phyloP scores from a whole-genome alignment of 2,797 vertebrate species.

The Kryptolebias ocellatus region DNA sequence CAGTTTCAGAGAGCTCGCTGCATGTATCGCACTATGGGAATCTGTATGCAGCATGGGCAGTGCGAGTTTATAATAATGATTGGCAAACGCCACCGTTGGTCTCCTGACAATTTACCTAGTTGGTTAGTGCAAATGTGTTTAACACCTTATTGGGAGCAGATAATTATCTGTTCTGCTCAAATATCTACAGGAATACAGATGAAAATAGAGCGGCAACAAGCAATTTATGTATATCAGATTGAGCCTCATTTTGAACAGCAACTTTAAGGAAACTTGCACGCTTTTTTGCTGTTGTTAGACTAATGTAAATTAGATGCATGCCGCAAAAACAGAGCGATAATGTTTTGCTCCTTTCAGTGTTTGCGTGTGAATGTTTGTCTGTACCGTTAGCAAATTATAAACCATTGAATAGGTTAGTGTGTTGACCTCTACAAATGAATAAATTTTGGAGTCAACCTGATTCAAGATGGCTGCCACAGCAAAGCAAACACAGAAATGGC shows the following conservation, averaged over 20 bases:
- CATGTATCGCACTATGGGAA: conserved; percentile 8
- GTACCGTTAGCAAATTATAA: too few relatives aligned
- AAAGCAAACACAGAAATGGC: too few relatives aligned
- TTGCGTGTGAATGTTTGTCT: too few relatives aligned
- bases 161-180: conserved; percentile 36
- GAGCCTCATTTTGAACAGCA: neutral
- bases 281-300: neutral
- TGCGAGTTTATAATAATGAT: conserved; percentile 24
- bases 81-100: conserved; percentile 29
- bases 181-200: conserved; percentile 1
- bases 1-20: neutral
- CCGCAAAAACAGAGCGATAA: neutral
- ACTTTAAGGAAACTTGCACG: conserved; percentile 1
- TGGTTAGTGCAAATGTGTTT: conserved; percentile 24
- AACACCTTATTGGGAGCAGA: conserved; percentile 26
- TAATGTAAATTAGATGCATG: neutral
- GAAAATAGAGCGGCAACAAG: conserved; percentile 2
- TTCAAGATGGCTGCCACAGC: too few relatives aligned
- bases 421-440: too few relatives aligned
- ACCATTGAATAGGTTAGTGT: too few relatives aligned
- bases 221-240: neutral
- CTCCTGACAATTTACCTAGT: conserved; percentile 20
- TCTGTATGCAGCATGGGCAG: conserved; percentile 30
- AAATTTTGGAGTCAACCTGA: too few relatives aligned
- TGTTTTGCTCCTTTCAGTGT: too few relatives aligned